Evolutionary conservation across 1,140 invertebrate genomes (phyloP).

Genomic region (Hypsibius dujardini): DNA sequence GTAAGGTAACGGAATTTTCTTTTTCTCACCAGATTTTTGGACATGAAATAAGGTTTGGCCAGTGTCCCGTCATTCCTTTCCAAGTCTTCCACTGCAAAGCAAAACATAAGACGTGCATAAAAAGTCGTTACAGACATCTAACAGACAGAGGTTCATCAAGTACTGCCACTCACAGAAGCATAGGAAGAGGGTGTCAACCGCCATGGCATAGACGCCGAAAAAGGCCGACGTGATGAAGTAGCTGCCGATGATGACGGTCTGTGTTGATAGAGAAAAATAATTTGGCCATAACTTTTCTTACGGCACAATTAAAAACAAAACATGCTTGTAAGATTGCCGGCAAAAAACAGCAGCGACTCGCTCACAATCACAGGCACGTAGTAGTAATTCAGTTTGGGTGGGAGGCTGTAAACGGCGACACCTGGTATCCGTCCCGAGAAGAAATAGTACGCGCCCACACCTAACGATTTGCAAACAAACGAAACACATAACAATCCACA

Average conservation of each 20-base stretch:
- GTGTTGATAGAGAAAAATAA: too few species aligned
- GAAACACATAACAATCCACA: conserved; percentile 19
- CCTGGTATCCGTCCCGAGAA: background rate
- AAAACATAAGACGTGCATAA: background rate
- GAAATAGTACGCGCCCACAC: background rate
- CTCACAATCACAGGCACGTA: conserved; percentile 14
- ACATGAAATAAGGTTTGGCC: conserved; percentile 53
- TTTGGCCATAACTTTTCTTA: too few species aligned
- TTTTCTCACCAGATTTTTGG: conserved; percentile 49
- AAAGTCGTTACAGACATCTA: background rate
- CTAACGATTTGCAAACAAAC: conserved; percentile 13
- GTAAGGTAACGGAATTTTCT: too few species aligned
- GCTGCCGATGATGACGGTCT: conserved; percentile 34
- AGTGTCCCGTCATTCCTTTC: conserved; percentile 50
- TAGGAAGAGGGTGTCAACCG: conserved; percentile 78
- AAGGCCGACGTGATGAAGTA: conserved; percentile 66
- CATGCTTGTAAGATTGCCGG: too few species aligned
- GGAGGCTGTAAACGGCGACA: background rate
- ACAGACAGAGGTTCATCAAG: background rate
- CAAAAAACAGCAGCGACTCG: conserved; percentile 17
- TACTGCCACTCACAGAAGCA: conserved; percentile 53
- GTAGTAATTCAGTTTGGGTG: background rate
- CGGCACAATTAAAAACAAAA: too few species aligned
- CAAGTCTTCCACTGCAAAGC: conserved; percentile 45
- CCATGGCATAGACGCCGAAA: conserved; percentile 76